Evolutionary conservation across 2,797 vertebrate species (phyloP).

Genomic region (Thripadectes ignobilis): DNA sequence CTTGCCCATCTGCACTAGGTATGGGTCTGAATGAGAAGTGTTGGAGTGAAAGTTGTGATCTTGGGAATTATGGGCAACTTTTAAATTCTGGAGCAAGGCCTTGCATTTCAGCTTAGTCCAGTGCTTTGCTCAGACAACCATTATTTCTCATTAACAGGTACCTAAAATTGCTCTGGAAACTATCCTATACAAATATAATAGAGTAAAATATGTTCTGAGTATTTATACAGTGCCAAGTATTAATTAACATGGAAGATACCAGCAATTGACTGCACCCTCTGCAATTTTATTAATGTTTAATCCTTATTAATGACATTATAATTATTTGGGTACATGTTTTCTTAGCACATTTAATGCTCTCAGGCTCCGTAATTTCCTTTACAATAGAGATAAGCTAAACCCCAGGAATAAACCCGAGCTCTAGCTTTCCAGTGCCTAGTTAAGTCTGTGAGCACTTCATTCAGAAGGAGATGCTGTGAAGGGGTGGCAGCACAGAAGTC

Average conservation of each 20-base stretch:
- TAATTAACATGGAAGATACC: slow-evolving; percentile 42
- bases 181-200: neutral
- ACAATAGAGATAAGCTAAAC: neutral
- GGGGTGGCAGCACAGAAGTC: neutral
- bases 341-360: neutral
- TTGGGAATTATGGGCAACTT: neutral
- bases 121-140: neutral
- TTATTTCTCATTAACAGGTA: slow-evolving; percentile 11
- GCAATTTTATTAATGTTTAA: slow-evolving; percentile 43
- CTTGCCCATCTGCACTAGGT: neutral
- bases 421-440: neutral
- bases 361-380: neutral
- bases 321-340: slow-evolving; percentile 23
- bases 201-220: neutral
- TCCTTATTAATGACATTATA: slow-evolving; percentile 7
- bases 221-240: slow-evolving; percentile 21
- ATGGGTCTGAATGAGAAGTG: neutral
- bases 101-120: neutral
- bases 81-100: neutral
- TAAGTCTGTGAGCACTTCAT: neutral
- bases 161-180: neutral
- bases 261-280: slow-evolving; percentile 17
- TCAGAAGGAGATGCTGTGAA: neutral
- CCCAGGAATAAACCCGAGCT: neutral
- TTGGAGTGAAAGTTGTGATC: neutral